Evolutionary conservation across 2,113 vertebrate species (phyloP), one percentile per base, ranked within the genome.

Genomic region (Echinops telfairi): DNA sequence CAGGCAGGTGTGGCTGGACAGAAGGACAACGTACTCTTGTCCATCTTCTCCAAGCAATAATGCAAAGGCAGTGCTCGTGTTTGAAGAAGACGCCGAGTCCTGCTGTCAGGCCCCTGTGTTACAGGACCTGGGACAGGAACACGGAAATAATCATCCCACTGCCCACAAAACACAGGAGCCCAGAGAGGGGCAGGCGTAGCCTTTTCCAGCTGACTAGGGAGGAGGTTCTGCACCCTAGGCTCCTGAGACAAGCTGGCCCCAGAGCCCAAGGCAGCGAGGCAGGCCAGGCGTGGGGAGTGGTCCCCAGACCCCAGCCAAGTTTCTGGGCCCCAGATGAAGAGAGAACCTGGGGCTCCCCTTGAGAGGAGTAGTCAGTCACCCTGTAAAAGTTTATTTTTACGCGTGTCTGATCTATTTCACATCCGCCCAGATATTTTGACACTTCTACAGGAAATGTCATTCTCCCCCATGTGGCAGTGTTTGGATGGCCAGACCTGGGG

Each of bases 391-490:
- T 97, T 97, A 97, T 97, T 97, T 97, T 97, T 97, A 96, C 95
- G 96, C 96, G 86, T 95, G 96, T 97, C 97, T 97, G 96, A 97
- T 96, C 96, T 95, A 96, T 97, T 96, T 97, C 97, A 96, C 96
- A 97, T 97, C 96, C 95, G 92, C 95, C 94, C 96, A 81, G 94
- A 94, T 97, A 97, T 96, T 97, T 97, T 97, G 97, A 97, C 97
- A 97, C 96, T 94, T 88, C 90, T 92, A 95, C 95, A 94, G 96
- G 97, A 97, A 97, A 96, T 95, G 95, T 95, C 92, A 89, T 92
- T 95, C 94, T 96, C 95, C 27, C 93, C 90, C 96, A 97, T 92
- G 93, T 96, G 96, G 96, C 95, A 83, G 75, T 93, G 86, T 94
- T 95, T 95, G 96, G 92, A 53, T 86, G 96, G 88, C 93, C 80